A percentile compares a stretch with the other conserved stretches of the same genome.
Evolutionary conservation across 2,888 invertebrate species (phyloP).

Genomic region (Mythimna albipuncta): DNA sequence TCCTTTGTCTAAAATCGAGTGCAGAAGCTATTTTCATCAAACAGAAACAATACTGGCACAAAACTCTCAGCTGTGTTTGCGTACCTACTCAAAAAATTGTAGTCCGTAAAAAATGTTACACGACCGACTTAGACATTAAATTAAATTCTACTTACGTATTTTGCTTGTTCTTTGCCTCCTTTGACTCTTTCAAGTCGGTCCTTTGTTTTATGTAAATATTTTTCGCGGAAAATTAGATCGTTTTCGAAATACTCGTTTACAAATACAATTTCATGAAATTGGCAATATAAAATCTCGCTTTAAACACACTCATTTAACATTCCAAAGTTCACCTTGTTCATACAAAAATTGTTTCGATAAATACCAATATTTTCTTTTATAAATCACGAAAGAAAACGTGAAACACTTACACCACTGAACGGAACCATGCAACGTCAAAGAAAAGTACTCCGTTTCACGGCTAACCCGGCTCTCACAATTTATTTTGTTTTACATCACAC

Average conservation of each 20-base stretch:
- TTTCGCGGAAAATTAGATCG: slow-evolving; percentile 65
- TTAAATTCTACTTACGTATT: slow-evolving; percentile 59
- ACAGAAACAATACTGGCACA: slow-evolving; percentile 40
- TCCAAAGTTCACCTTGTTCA: slow-evolving; percentile 40
- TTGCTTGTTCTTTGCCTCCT: slow-evolving; percentile 21
- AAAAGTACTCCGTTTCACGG: slow-evolving; percentile 80
- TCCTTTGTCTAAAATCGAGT: slow-evolving; percentile 18
- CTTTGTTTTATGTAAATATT: slow-evolving; percentile 56
- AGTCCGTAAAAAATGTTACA: slow-evolving; percentile 58
- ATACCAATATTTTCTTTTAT: slow-evolving; percentile 61
- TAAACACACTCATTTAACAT: slow-evolving; percentile 47
- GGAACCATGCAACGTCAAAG: slow-evolving; percentile 79
- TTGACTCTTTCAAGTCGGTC: slow-evolving; percentile 40
- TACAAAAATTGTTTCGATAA: slow-evolving; percentile 19
- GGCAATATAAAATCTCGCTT: slow-evolving; percentile 39
- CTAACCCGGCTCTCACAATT: slow-evolving; percentile 77
- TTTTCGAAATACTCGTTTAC: slow-evolving; percentile 50
- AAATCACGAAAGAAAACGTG: slow-evolving; percentile 73
- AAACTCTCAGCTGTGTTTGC: slow-evolving; percentile 57
- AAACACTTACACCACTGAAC: slow-evolving; percentile 76
- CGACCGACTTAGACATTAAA: slow-evolving; percentile 52
- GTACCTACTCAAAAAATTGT: slow-evolving; percentile 46
- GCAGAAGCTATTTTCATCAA: slow-evolving; percentile 32
- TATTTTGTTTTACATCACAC: slow-evolving; percentile 72
- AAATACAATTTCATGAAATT: slow-evolving; percentile 51